Percentiles rank a stretch among this genome's conserved stretches.
These are phyloP conservation scores for Globodera rostochiensis DNA, from an alignment of 1,140 invertebrate species.

Conservation along the genomic window DNA sequence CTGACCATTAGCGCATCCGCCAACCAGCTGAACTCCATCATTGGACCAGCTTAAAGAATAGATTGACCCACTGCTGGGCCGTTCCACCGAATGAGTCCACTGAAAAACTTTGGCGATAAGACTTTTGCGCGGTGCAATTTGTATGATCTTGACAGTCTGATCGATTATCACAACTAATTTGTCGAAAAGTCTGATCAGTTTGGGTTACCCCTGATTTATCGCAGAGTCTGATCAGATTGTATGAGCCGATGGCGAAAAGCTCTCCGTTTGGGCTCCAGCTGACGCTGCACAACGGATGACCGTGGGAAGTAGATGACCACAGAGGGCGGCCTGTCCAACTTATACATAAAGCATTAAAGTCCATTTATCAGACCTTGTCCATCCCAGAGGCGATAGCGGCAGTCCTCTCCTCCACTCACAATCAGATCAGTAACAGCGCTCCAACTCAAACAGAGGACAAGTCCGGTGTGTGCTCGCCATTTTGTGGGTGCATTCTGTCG, in stretches of 20 bases:
- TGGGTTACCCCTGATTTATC: constrained; percentile 84
- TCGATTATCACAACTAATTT: constrained; percentile 19
- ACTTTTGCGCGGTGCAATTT: too few species aligned
- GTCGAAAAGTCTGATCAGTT: constrained; percentile 5
- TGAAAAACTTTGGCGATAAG: constrained; percentile 65
- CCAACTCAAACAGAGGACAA: constrained; percentile 86
- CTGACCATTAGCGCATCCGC: constrained; percentile 85
- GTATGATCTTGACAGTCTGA: too few species aligned
- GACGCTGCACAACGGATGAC: constrained; percentile 86
- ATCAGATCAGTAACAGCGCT: constrained; percentile 83
- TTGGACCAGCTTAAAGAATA: constrained; percentile 86
- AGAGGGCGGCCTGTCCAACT: constrained; percentile 73
- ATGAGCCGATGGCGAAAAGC: constrained; percentile 87
- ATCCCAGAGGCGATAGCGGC: constrained; percentile 89
- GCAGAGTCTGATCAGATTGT: constrained; percentile 86
- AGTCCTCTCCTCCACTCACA: constrained; percentile 91
- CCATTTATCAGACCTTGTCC: constrained; percentile 70
- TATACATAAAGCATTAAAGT: background rate
- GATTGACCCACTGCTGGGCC: constrained; percentile 81
- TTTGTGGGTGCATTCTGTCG: constrained; percentile 67
- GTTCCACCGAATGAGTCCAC: constrained; percentile 91
- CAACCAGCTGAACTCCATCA: constrained; percentile 91
- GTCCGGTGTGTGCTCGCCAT: constrained; percentile 94
- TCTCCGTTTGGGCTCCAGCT: constrained; percentile 87
- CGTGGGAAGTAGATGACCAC: constrained; percentile 79